A percentile compares a stretch with the other conserved stretches of the same genome.
phyloP scores from a whole-genome alignment of 2,113 vertebrate species.

The Lophochroa leadbeateri region DNA sequence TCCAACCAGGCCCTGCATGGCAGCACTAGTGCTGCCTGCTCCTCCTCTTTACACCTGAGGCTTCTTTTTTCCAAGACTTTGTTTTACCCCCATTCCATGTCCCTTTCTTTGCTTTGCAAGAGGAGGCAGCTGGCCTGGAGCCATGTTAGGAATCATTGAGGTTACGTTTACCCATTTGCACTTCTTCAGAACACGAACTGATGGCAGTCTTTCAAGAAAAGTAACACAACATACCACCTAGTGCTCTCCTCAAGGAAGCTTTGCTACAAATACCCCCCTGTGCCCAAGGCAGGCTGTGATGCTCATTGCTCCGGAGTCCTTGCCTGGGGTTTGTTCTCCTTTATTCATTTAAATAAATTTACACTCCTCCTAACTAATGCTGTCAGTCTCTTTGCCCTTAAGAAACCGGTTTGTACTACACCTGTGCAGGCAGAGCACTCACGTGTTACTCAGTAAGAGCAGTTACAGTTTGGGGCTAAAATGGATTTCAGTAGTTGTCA shows the following conservation, averaged over 20 bases:
- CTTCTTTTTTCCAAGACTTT: background rate
- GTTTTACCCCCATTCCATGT: background rate
- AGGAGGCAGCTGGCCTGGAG: background rate
- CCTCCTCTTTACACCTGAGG: background rate
- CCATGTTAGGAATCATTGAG: background rate
- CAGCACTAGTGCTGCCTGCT: rapidly evolving
- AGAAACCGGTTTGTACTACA: background rate
- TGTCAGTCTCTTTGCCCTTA: background rate
- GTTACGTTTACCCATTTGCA: background rate
- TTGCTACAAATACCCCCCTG: background rate
- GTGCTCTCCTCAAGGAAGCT: background rate
- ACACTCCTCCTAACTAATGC: background rate
- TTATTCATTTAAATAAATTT: background rate
- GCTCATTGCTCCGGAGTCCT: background rate
- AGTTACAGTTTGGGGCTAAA: background rate
- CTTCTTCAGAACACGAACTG: background rate
- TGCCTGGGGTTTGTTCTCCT: background rate
- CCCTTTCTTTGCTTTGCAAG: background rate
- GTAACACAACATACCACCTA: background rate
- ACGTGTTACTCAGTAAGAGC: background rate
- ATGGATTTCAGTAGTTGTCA: background rate
- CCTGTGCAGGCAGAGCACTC: background rate
- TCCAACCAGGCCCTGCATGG: background rate
- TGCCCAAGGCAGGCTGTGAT: background rate
- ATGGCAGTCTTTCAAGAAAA: background rate